phyloP scores from a whole-genome alignment of 2,797 vertebrate species.

The Mionectes olivaceus region DNA sequence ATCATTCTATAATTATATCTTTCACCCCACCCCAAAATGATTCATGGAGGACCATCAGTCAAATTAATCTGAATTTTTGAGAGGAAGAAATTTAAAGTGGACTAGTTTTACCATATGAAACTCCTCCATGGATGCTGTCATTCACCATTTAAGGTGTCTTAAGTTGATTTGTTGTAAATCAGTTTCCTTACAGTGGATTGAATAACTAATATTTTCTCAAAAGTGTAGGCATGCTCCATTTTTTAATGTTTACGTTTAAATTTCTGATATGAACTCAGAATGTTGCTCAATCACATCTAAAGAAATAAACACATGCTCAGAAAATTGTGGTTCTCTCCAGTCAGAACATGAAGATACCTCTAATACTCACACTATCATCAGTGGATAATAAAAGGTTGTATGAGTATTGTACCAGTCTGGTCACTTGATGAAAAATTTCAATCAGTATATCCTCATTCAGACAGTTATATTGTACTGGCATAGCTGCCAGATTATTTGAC shows the following conservation, averaged over 20 bases:
- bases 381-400: not conserved
- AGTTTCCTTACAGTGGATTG: not conserved
- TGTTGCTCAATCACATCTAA: not conserved
- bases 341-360: not conserved
- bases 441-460: not conserved
- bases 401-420: not conserved
- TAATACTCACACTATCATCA: not conserved
- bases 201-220: not conserved
- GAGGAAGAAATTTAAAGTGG: not conserved
- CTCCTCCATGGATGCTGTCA: not conserved
- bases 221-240: not conserved
- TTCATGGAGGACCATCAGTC: not conserved
- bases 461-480: not conserved
- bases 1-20: not conserved
- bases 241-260: not conserved
- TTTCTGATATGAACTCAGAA: not conserved
- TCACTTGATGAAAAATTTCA: constrained; percentile 2
- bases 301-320: not conserved
- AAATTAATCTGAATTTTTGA: not conserved
- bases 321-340: not conserved
- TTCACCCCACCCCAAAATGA: not conserved
- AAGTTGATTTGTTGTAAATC: not conserved
- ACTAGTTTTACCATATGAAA: not conserved
- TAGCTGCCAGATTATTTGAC: not conserved
- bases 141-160: not conserved